Evolutionary conservation across 2,797 vertebrate genomes (phyloP), one percentile per base, ranked within the genome.

Genomic region (Hipposideros larvatus): DNA sequence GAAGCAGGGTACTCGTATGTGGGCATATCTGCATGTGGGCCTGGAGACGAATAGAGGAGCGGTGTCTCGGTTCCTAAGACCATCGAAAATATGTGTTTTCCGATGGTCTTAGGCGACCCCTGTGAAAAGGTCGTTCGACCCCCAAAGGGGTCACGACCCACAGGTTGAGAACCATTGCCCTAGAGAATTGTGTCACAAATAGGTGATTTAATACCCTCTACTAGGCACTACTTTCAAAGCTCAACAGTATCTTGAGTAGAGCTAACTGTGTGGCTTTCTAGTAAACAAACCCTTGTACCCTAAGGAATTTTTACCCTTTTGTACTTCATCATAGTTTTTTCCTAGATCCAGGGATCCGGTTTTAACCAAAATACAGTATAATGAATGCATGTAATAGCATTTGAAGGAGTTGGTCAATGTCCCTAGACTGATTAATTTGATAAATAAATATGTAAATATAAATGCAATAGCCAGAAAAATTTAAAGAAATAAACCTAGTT

Each of bases 361-460:
- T 95, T 93, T 82, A 90, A 63, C 4, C 10, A 31, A 75, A 92
- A 55, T 84, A 57, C 66, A 75, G n/a, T 16, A 79, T 4, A 41
- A 19, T 16, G 71, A 24, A 43, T n/a, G 59, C 55, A 77, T 94
- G 87, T 88, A 28, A 10, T 93, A 10, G 2, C 34, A 13, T 74
- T 82, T 88, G 13, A 89, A 90, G 19, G 24, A 90, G 21, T 75
- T 91, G 51, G 57, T 74, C 41, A 75, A 34, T 90, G 31, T 85
- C 7, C 41, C 41, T 74, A 66, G 9, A 48, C 34, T 74, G n/a
- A 59, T 89, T 65, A 82, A 59, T 63, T 66, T 66, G 75, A 82
- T 91, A 55, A 59, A 66, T 75, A 34, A 75, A 34, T 46, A 89
- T 51, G 16, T 71, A 93, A 75, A 94, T 48, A 43, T 79, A 70